These are phyloP conservation scores for Melinaea menophilus DNA, from an alignment of 2,888 invertebrate species.

Conservation along the genomic window DNA sequence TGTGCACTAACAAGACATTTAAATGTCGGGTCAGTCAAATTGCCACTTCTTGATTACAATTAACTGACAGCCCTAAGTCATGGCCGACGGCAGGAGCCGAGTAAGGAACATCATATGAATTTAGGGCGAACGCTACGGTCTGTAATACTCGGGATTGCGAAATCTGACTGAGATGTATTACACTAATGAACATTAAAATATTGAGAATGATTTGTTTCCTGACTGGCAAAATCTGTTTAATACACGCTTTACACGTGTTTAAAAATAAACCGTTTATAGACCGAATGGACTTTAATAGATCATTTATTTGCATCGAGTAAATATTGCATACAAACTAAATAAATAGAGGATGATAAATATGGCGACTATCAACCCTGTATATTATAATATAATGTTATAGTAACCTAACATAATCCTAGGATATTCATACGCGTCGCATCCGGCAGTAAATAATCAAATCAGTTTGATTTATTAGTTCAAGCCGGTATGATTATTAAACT, in stretches of 20 bases:
- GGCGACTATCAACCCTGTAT: slow-evolving; percentile 19
- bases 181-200: slow-evolving; percentile 11
- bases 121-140: slow-evolving; percentile 36
- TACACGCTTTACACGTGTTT: no score
- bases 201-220: no score
- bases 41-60: slow-evolving; percentile 61
- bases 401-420: slow-evolving; percentile 44
- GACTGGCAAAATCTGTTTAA: no score
- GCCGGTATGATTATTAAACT: slow-evolving; percentile 64
- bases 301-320: no score
- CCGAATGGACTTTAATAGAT: no score
- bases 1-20: slow-evolving; percentile 15
- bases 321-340: not conserved
- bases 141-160: slow-evolving; percentile 28
- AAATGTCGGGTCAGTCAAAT: slow-evolving; percentile 49
- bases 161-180: slow-evolving; percentile 18
- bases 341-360: slow-evolving; percentile 4
- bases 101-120: slow-evolving; percentile 48
- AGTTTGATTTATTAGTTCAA: slow-evolving; percentile 66
- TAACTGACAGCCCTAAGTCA: slow-evolving; percentile 50
- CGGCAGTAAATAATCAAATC: slow-evolving; percentile 68
- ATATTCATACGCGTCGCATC: slow-evolving; percentile 40
- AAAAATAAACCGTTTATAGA: no score
- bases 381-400: slow-evolving; percentile 32
- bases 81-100: slow-evolving; percentile 45